phyloP scores from a whole-genome alignment of 2,797 vertebrate species.

The Tachyglossus aculeatus region DNA sequence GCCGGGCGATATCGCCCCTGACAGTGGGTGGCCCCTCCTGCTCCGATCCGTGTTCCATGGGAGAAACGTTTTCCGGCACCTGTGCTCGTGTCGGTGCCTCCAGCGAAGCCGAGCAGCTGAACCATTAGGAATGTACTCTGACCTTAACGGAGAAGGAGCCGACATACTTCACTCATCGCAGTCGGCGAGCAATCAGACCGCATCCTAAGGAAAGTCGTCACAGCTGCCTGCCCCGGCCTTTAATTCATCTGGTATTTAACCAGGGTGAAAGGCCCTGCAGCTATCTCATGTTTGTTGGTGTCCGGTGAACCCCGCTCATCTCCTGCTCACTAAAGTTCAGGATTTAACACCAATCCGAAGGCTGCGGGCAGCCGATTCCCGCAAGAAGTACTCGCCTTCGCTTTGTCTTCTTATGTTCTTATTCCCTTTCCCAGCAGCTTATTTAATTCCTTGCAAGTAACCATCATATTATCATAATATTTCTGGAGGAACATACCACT shows the following conservation, averaged over 20 bases:
- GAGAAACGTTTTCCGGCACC: constrained; percentile 73
- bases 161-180: constrained; percentile 76
- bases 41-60: constrained; percentile 38
- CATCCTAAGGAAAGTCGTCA: constrained; percentile 78
- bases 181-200: constrained; percentile 70
- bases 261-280: constrained; percentile 72
- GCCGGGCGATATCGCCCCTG: constrained; percentile 47
- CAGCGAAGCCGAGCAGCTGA: constrained; percentile 73
- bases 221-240: constrained; percentile 74
- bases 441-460: no score
- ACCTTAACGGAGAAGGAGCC: constrained; percentile 72
- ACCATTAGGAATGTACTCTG: constrained; percentile 75
- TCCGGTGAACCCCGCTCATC: constrained; percentile 74
- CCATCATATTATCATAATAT: no score
- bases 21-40: constrained; percentile 35
- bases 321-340: constrained; percentile 67
- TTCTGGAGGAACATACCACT: no score
- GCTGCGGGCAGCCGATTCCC: constrained; percentile 53
- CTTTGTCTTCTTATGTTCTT: constrained; percentile 59
- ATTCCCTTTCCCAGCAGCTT: neutral
- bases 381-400: constrained; percentile 58
- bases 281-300: constrained; percentile 76
- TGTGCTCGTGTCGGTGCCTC: constrained; percentile 67
- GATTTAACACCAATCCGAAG: constrained; percentile 71
- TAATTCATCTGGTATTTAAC: constrained; percentile 81